Base-by-base conservation (phyloP, 2,797 vertebrate genomes). In the Anguilla megastoma region DNA sequence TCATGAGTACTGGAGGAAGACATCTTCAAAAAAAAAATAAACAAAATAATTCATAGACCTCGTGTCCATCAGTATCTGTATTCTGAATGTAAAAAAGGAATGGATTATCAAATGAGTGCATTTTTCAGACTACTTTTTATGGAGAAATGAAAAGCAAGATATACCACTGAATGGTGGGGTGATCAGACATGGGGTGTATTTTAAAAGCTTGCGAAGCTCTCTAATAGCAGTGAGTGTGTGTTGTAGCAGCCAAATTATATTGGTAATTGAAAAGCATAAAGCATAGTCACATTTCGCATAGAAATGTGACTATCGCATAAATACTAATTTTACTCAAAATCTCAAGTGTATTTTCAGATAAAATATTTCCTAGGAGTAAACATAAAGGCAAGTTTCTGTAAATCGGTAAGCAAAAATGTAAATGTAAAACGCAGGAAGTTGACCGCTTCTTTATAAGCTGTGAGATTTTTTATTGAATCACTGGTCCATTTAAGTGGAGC, bases 1-100 rank as follows among this genome's bases (percentile, higher is more conserved):
- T 95, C 93, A 94, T 94, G 93, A 93, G 92, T 94, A 89, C 91
- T 93, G 93, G 93, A 90, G 89, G 88, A 89, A 92, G 90, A 94
- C 89, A 85, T 94, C 92, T 96, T 95, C 95, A 95, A 96, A 95
- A 83, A 95, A 95, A 84, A 54, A 54, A 54, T 48, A 5, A 96
- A 95, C 95, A 94, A 94, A 92, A 84, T 45, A 2, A 30, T 27
- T 52, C 21, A 60, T 54, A 79, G 89, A 85, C 85, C 85, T 48
- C 21, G 52, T 69, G 87, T 89, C 88, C 58, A 18, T 60, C 2
- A 24, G 79, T 82, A 45, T 82, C 45, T 84, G 1, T 71, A 71
- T 76, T 41, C 12, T 18, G 74, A 18, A 50, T 82, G 41, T 24
- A 16, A 82, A 50, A 5, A n/a, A n/a, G 45, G 14, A 79, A 79